Evolutionary conservation across 2,113 vertebrate genomes (phyloP).

Genomic region (Eptesicus fuscus): DNA sequence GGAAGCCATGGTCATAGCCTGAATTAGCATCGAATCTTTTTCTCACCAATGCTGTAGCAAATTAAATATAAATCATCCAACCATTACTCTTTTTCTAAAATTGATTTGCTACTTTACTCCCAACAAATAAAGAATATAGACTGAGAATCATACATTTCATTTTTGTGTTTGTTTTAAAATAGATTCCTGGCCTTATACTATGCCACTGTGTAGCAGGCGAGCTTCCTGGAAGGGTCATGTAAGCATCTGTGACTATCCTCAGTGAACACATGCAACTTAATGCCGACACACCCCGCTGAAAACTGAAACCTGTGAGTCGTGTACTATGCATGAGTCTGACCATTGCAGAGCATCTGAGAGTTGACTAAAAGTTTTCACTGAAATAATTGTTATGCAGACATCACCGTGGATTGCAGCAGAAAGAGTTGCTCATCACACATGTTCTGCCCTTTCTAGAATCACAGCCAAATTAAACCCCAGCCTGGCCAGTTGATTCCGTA

Average conservation of each 20-base stretch:
- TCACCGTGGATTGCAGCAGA: not conserved
- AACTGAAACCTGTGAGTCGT: not conserved
- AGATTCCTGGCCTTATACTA: not conserved
- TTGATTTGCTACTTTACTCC: not conserved
- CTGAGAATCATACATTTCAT: not conserved
- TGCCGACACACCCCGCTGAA: not conserved
- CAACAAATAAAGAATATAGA: not conserved
- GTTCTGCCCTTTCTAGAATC: not conserved
- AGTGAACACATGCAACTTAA: not conserved
- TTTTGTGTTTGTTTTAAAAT: not conserved
- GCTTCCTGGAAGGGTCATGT: not conserved
- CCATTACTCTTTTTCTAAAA: not conserved
- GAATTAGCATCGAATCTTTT: not conserved
- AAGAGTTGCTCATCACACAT: not conserved
- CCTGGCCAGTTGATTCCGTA: not conserved
- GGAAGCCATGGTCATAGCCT: not conserved
- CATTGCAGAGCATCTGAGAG: not conserved
- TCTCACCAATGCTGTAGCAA: not conserved
- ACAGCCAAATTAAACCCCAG: not conserved
- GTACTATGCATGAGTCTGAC: not conserved
- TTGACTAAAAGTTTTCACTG: not conserved
- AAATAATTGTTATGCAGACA: not conserved
- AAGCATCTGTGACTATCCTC: not conserved
- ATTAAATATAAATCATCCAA: slow-evolving; percentile 12
- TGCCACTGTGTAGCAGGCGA: not conserved